A percentile compares a stretch with the other conserved stretches of the same genome.
These are phyloP conservation scores for Torymus texanus DNA, from an alignment of 2,888 invertebrate species.

Conservation along the genomic window DNA sequence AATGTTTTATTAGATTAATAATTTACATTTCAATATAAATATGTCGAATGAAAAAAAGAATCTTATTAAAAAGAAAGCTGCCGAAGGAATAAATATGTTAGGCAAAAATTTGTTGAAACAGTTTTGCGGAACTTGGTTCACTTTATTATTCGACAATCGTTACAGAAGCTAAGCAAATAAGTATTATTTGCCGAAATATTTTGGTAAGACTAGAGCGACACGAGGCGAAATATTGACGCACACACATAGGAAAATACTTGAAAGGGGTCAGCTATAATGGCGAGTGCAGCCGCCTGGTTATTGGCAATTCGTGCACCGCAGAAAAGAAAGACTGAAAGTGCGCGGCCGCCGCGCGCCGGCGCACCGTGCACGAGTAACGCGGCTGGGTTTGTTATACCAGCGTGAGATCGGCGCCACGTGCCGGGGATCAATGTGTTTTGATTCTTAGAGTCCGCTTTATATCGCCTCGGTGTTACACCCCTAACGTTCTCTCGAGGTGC, in stretches of 20 bases:
- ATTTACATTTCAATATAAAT: too few species aligned
- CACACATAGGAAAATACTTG: slow-evolving; percentile 40
- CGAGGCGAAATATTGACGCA: slow-evolving; percentile 48
- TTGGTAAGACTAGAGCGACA: slow-evolving; percentile 15
- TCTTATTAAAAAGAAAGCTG: too few species aligned
- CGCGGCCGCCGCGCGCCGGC: neutral
- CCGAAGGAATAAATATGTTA: too few species aligned
- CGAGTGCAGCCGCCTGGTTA: slow-evolving; percentile 19
- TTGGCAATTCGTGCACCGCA: slow-evolving; percentile 43
- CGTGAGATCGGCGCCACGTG: slow-evolving; percentile 73
- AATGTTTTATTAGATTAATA: too few species aligned
- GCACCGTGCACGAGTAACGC: neutral
- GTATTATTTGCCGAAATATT: slow-evolving; percentile 34
- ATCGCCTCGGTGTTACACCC: slow-evolving; percentile 41
- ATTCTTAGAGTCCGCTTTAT: slow-evolving; percentile 73
- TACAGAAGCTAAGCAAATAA: slow-evolving; percentile 29
- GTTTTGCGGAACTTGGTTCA: neutral
- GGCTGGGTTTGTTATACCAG: slow-evolving; percentile 66
- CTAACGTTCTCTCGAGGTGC: neutral
- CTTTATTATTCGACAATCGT: slow-evolving; percentile 1
- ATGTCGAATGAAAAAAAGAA: too few species aligned
- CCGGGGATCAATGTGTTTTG: slow-evolving; percentile 75
- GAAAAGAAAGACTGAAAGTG: slow-evolving; percentile 28
- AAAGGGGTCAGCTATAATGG: slow-evolving; percentile 39
- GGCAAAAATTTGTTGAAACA: neutral